Evolutionary conservation across 2,797 vertebrate genomes (phyloP).

Genomic region (Neosilurus hyrtlii): DNA sequence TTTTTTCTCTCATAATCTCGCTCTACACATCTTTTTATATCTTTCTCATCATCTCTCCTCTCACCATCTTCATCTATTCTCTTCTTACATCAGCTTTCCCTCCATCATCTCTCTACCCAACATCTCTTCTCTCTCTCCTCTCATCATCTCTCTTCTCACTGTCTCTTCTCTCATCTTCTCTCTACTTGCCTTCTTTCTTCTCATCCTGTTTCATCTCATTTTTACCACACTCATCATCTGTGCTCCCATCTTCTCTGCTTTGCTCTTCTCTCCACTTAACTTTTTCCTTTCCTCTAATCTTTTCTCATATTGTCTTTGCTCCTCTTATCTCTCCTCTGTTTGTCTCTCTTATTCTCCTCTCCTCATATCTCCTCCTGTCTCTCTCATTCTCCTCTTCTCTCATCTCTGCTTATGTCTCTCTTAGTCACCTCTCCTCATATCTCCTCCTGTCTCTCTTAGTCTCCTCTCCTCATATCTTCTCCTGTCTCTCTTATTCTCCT

Average conservation of each 20-base stretch:
- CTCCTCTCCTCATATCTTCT: too few relatives aligned
- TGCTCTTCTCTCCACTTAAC: too few relatives aligned
- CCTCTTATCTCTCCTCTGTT: too few relatives aligned
- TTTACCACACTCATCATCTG: too few relatives aligned
- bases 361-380: too few relatives aligned
- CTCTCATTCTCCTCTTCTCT: too few relatives aligned
- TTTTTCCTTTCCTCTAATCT: slow-evolving; percentile 12
- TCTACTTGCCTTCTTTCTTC: background rate
- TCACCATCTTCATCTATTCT: background rate
- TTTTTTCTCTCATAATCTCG: background rate
- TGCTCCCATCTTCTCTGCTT: background rate
- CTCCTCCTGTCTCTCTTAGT: too few relatives aligned
- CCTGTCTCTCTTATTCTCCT: background rate
- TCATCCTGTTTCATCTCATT: background rate
- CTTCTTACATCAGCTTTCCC: too few relatives aligned
- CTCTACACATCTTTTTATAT: too few relatives aligned
- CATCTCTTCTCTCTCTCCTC: background rate
- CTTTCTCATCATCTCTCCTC: background rate
- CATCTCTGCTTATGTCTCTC: too few relatives aligned
- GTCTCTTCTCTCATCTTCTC: background rate
- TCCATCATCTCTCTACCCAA: background rate
- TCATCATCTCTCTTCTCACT: background rate
- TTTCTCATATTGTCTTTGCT: slow-evolving; percentile 24
- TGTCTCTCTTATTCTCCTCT: too few relatives aligned
- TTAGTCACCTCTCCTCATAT: background rate